Evolutionary conservation across 1,140 invertebrate genomes (phyloP).

Genomic region (Scaptodrosophila lebanonensis): DNA sequence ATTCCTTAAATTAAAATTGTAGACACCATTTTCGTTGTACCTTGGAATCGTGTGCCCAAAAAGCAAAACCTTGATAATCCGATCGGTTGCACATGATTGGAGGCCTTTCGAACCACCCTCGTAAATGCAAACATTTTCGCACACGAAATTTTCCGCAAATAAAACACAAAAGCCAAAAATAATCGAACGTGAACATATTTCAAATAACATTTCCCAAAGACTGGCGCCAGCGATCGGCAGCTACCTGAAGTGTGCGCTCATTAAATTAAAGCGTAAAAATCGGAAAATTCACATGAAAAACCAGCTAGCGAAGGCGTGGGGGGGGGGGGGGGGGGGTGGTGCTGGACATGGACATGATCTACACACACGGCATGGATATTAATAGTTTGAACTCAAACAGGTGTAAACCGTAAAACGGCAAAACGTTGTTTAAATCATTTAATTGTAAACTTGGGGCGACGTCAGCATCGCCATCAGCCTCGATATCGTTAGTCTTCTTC

Average conservation of each 20-base stretch:
- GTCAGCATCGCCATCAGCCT: conserved; percentile 1
- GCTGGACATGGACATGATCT: conserved; percentile 46
- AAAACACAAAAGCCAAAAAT: conserved; percentile 9
- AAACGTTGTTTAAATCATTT: conserved; percentile 75
- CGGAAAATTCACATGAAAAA: conserved; percentile 41
- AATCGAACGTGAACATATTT: conserved; percentile 46
- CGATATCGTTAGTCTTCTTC: no score
- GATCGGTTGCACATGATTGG: no score
- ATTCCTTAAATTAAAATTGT: no score
- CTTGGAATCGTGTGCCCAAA: no score
- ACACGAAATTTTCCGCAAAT: conserved; percentile 57
- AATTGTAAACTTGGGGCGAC: conserved; percentile 56
- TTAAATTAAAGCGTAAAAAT: conserved; percentile 61
- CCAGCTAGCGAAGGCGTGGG: neutral
- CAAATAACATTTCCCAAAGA: conserved; percentile 63
- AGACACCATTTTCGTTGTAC: no score
- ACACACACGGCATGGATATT: conserved; percentile 66
- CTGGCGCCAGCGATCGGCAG: conserved; percentile 50
- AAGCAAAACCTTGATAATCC: no score
- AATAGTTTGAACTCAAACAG: conserved; percentile 72
- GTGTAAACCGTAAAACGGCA: conserved; percentile 69
- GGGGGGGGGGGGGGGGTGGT: conserved; percentile 8
- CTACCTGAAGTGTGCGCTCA: conserved; percentile 65
- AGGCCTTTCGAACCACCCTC: no score
- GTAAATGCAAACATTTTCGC: no score